Conservation (phyloP, 2,797 vertebrate genomes). For the Pampus argenteus region DNA sequence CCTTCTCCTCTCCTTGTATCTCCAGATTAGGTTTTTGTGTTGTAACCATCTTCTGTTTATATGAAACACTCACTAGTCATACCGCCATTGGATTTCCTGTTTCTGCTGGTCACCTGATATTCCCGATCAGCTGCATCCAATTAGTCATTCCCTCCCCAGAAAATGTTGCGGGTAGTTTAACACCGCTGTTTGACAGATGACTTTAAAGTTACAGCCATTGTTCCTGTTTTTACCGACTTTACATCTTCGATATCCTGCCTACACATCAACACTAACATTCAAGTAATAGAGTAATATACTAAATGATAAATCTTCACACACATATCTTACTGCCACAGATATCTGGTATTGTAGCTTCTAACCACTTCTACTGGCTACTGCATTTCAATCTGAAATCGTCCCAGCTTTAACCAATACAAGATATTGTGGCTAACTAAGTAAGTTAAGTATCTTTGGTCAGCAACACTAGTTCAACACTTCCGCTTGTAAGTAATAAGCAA, state of each 20-base stretch:
- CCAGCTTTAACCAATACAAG: neutral
- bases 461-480: neutral
- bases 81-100: constrained; percentile 1
- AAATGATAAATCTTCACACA: neutral
- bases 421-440: too few species aligned
- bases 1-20: neutral
- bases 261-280: neutral
- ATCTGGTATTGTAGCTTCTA: neutral
- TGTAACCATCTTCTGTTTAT: constrained; percentile 8
- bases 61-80: neutral
- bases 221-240: constrained; percentile 48
- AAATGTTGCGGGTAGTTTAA: constrained; percentile 10
- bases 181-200: constrained; percentile 41
- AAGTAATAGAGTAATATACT: neutral
- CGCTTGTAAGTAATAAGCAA: neutral
- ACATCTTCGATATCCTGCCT: constrained; percentile 40
- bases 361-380: neutral
- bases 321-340: neutral
- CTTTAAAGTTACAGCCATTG: constrained; percentile 10
- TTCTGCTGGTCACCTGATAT: constrained; percentile 18
- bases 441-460: too few species aligned
- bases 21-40: constrained; percentile 1
- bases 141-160: constrained; percentile 29
- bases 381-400: too few species aligned
- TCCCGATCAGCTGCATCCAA: constrained; percentile 40